Evolutionary conservation across 2,888 invertebrate species (phyloP), one percentile per base, ranked within the genome.

Genomic region (Scelioninae gen. 2): DNA sequence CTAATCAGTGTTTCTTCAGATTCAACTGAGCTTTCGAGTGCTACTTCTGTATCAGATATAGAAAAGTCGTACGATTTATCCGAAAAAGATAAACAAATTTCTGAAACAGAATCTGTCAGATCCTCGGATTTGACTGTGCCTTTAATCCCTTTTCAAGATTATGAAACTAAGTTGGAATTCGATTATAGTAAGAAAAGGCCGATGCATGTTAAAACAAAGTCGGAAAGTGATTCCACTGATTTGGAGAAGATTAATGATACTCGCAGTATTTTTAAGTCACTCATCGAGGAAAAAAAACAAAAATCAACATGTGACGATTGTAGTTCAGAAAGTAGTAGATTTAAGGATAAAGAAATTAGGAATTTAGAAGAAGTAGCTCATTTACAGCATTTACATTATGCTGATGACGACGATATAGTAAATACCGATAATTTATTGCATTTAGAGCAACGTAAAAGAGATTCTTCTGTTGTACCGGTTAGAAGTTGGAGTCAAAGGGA

Each of bases 221-320:
- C 75, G 2, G 75, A 75, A 37, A 75, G 75, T 11, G 75, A 75
- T 41, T 75, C 75, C 0, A 50, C 75, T 19, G 75, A 72, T 52
- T 60, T 72, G 11, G 75, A 69, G 35, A 71, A 71, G 11, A 60
- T 61, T 11, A 71, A 74, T 7, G 74, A 74, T n/a, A 74, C 71
- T 28, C 74, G 61, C 15, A 71, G 18, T 28, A 75, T 75, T 60
- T 75, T 75, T 43, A 60, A 72, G 13, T 75, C 71, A 10, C 39
- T 74, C 2, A 53, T 71, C 2, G 64, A 74, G 25, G 68, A 65
- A 16, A 74, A 64, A 11, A 74, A 63, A n/a, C 52, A 58, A 13
- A 74, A 68, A n/a, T 31, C 64, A 2, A 6, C 4, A 1, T 53
- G 68, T n/a, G 71, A 68, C 1, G 70, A 71, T 5, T 25, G 33